Evolutionary conservation across 2,888 invertebrate genomes (phyloP).

Genomic region (Imbricaverruca yamaguchii): DNA sequence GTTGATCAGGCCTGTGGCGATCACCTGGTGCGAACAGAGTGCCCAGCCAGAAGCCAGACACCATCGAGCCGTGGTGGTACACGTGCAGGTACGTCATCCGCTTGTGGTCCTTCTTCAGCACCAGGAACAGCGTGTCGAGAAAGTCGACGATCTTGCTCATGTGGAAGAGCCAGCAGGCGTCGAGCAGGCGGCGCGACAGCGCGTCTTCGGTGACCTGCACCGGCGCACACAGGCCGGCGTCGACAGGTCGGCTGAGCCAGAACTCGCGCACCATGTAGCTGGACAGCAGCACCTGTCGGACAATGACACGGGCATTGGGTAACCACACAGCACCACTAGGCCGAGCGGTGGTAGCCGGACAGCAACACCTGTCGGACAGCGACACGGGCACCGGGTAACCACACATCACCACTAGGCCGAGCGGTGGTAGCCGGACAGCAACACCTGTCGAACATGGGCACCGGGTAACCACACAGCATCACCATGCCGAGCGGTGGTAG

Average conservation of each 20-base stretch:
- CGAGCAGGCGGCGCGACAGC: neutral
- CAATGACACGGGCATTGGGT: neutral
- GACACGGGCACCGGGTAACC: too few species aligned
- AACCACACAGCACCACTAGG: too few species aligned
- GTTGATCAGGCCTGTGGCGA: too few species aligned
- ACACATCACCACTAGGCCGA: too few species aligned
- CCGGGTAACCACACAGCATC: too few species aligned
- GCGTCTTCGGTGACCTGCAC: neutral
- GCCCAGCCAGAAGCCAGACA: slow-evolving; percentile 30
- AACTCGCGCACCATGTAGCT: neutral
- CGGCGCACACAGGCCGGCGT: neutral
- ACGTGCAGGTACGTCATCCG: slow-evolving; percentile 33
- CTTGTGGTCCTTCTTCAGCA: slow-evolving; percentile 32
- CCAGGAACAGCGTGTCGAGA: slow-evolving; percentile 33
- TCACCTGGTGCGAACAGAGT: slow-evolving; percentile 30
- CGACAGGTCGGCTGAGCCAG: neutral
- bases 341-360: too few species aligned
- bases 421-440: too few species aligned
- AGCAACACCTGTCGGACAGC: too few species aligned
- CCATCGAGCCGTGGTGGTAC: slow-evolving; percentile 32
- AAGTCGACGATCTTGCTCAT: slow-evolving; percentile 31
- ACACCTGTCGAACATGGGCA: too few species aligned
- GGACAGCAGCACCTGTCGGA: neutral
- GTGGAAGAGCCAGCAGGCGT: slow-evolving; percentile 25
- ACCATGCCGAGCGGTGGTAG: too few species aligned